A percentile compares a stretch with the other conserved stretches of the same genome.
phyloP scores from a whole-genome alignment of 2,888 invertebrate genomes.

The Tanypteryx hageni region DNA sequence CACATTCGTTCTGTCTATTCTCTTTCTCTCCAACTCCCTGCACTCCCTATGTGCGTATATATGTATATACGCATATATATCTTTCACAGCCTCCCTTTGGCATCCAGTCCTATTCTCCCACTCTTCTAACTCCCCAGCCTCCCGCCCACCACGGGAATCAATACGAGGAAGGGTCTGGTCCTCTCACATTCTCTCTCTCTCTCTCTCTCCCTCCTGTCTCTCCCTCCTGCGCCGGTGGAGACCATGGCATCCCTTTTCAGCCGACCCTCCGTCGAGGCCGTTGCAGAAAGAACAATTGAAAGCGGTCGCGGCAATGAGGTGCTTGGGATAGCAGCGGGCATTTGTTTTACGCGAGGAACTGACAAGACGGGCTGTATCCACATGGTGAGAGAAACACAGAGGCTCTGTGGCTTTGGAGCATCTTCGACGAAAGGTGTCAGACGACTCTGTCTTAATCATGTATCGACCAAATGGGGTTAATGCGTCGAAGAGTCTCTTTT shows the following conservation, averaged over 20 bases:
- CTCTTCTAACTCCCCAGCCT: background rate
- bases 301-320: constrained; percentile 13
- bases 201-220: constrained; percentile 3
- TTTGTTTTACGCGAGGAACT: background rate
- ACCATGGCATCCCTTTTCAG: background rate
- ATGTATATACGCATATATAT: background rate
- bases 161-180: constrained; percentile 34
- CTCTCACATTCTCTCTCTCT: constrained; percentile 20
- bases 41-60: background rate
- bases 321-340: background rate
- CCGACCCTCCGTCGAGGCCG: background rate
- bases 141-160: constrained; percentile 47
- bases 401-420: no score
- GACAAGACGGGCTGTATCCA: no score
- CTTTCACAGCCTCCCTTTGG: constrained; percentile 6
- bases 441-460: no score
- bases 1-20: no score
- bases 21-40: background rate
- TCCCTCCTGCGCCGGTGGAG: background rate
- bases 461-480: no score
- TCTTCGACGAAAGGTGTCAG: no score
- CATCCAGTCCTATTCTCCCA: background rate
- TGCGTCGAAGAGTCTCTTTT: no score
- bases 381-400: no score
- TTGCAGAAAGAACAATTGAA: constrained; percentile 26